Percentiles rank a stretch among this genome's conserved stretches.
Conservation (phyloP, 2,797 vertebrate species). For the Lophotriccus pileatus region DNA sequence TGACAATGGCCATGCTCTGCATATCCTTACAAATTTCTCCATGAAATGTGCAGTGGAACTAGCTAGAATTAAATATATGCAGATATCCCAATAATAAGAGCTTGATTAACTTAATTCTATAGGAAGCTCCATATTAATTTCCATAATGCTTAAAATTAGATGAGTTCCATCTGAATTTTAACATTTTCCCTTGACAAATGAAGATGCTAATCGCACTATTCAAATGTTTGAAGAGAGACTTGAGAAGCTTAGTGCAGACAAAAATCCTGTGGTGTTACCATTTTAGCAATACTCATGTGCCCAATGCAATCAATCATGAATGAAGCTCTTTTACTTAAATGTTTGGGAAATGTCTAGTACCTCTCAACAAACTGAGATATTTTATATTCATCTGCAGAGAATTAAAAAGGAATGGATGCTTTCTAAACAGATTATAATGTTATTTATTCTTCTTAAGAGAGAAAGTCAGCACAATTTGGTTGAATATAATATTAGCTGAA, state of each 20-base stretch:
- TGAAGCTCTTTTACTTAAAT: slow-evolving; percentile 4
- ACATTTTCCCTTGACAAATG: slow-evolving; percentile 43
- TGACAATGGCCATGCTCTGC: neutral
- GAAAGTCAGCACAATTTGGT: neutral
- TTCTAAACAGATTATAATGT: neutral
- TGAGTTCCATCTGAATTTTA: slow-evolving; percentile 41
- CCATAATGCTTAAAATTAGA: slow-evolving; percentile 44
- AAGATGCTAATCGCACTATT: slow-evolving; percentile 51
- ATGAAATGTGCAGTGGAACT: neutral
- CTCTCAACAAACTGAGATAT: neutral
- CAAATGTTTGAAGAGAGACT: slow-evolving; percentile 47
- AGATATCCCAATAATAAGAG: slow-evolving; percentile 41
- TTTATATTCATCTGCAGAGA: neutral
- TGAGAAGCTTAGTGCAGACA: slow-evolving; percentile 16
- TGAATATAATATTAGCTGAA: neutral
- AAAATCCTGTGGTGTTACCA: slow-evolving; percentile 19
- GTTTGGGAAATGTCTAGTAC: slow-evolving; percentile 19
- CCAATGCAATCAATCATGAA: neutral
- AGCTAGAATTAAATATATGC: slow-evolving; percentile 18
- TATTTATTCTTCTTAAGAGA: neutral
- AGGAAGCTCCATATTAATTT: slow-evolving; percentile 42
- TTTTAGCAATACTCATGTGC: slow-evolving; percentile 35
- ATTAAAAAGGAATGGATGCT: neutral
- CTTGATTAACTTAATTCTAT: slow-evolving; percentile 57
- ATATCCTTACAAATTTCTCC: neutral